Conservation (phyloP, 1,140 invertebrate genomes). For the Helicoverpa zea region DNA sequence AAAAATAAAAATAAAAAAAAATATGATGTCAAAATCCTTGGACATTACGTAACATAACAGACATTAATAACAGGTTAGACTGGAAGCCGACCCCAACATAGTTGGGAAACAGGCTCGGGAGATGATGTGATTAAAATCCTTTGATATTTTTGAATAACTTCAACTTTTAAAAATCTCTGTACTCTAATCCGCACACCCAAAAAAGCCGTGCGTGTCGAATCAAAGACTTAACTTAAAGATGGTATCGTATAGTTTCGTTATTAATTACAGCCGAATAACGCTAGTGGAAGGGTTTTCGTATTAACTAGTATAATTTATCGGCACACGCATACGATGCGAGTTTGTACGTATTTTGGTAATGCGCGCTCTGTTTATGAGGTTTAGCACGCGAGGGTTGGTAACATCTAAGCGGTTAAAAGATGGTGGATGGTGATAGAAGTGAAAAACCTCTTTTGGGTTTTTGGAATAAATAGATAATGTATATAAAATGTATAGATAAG, state of each 20-base stretch:
- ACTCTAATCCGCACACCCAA: conserved; percentile 46
- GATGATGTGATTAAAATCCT: too few species aligned
- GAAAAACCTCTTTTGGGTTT: background rate
- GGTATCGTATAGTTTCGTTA: conserved; percentile 65
- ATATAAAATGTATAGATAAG: too few species aligned
- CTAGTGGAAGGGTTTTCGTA: conserved; percentile 66
- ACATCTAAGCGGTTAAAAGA: conserved; percentile 2
- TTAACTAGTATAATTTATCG: conserved; percentile 67
- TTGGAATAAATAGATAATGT: too few species aligned
- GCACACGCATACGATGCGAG: conserved; percentile 60
- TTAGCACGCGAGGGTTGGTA: conserved; percentile 56
- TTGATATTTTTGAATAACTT: too few species aligned
- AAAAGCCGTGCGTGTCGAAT: conserved; percentile 55
- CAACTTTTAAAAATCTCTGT: too few species aligned
- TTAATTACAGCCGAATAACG: conserved; percentile 68
- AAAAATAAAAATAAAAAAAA: too few species aligned
- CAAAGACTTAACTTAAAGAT: conserved; percentile 57
- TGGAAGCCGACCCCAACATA: too few species aligned
- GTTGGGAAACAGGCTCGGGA: too few species aligned
- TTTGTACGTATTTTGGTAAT: conserved; percentile 66
- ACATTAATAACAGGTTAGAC: too few species aligned
- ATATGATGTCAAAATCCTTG: too few species aligned
- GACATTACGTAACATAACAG: too few species aligned
- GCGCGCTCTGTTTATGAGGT: conserved; percentile 62
- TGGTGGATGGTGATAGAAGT: conserved; percentile 6